phyloP scores from a whole-genome alignment of 2,888 invertebrate genomes.

The Camponotus fellah region DNA sequence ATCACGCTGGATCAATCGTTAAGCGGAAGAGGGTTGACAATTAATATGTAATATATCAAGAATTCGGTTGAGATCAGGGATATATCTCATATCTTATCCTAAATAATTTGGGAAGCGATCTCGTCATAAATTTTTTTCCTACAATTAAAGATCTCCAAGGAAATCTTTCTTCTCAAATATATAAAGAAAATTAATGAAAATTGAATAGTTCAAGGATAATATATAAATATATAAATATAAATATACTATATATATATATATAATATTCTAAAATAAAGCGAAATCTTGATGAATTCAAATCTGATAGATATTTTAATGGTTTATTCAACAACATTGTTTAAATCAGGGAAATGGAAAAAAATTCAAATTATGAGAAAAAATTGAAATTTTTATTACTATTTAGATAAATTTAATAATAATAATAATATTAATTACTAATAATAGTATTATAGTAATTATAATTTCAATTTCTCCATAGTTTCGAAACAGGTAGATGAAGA shows the following conservation, averaged over 20 bases:
- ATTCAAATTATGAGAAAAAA: constrained; percentile 1
- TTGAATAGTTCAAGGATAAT: neutral
- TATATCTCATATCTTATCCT: neutral
- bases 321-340: neutral
- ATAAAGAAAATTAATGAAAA: constrained; percentile 15
- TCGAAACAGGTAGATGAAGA: neutral
- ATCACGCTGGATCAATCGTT: neutral
- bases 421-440: neutral
- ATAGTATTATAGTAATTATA: neutral
- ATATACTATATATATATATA: no score
- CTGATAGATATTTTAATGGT: neutral
- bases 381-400: neutral
- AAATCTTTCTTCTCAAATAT: neutral
- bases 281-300: neutral
- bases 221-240: neutral
- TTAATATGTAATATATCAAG: neutral
- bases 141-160: neutral
- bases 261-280: neutral
- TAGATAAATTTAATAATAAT: constrained; percentile 2
- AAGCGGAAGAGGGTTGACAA: constrained; percentile 2
- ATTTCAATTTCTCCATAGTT: neutral
- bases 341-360: neutral
- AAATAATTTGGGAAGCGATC: neutral
- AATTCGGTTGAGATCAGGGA: neutral
- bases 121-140: constrained; percentile 3